A percentile compares a stretch with the other conserved stretches of the same genome.
Conservation (phyloP, 1,140 invertebrate genomes). For the Ericerus pela region DNA sequence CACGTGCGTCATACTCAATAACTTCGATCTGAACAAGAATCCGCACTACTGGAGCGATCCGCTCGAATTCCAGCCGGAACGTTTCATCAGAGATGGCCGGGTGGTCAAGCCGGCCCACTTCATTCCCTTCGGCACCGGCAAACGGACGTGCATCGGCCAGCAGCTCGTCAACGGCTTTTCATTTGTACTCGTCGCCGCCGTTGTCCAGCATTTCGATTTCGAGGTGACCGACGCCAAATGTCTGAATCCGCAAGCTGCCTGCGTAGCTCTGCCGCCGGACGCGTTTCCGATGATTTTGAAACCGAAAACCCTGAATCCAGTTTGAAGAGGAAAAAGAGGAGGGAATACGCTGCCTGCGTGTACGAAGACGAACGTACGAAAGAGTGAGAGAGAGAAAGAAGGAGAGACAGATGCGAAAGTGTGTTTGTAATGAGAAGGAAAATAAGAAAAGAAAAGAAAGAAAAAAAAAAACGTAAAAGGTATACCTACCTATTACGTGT, state of each 20-base stretch:
- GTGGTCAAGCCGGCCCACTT: slow-evolving; percentile 45
- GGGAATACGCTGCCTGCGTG: too few relatives aligned
- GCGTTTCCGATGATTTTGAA: slow-evolving; percentile 44
- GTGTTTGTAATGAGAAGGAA: too few relatives aligned
- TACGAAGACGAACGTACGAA: too few relatives aligned
- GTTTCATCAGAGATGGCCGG: slow-evolving; percentile 43
- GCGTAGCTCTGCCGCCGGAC: slow-evolving; percentile 49
- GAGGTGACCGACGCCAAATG: slow-evolving; percentile 35
- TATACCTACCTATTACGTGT: too few relatives aligned
- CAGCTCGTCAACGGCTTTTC: slow-evolving; percentile 58
- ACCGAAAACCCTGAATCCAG: too few relatives aligned
- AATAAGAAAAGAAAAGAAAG: too few relatives aligned
- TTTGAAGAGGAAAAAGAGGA: too few relatives aligned
- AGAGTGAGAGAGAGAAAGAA: too few relatives aligned
- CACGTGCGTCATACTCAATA: slow-evolving; percentile 73
- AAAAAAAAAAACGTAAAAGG: too few relatives aligned
- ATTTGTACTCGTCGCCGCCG: slow-evolving; percentile 52
- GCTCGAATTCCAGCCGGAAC: slow-evolving; percentile 48
- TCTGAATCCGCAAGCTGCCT: slow-evolving; percentile 43
- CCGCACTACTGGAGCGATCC: slow-evolving; percentile 54
- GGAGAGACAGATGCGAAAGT: too few relatives aligned
- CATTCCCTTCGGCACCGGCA: slow-evolving; percentile 70
- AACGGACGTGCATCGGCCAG: slow-evolving; percentile 74
- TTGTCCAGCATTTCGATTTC: slow-evolving; percentile 61
- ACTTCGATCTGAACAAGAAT: slow-evolving; percentile 64